phyloP scores from a whole-genome alignment of 2,797 vertebrate genomes.

The Pristis pectinata region DNA sequence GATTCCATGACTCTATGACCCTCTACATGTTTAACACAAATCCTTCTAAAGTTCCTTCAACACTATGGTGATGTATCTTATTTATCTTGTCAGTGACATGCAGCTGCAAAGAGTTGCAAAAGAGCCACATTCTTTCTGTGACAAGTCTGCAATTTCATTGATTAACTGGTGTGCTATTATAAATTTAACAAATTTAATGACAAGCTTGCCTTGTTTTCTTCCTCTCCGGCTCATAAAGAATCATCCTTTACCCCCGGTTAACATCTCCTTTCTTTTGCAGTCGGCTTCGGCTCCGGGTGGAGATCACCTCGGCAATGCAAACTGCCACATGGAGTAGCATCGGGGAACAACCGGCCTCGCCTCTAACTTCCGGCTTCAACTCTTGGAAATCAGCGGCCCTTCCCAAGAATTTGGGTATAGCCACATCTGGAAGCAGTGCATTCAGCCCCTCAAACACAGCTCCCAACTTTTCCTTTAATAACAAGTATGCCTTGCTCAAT shows the following conservation, averaged over 20 bases:
- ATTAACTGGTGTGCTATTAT: not conserved
- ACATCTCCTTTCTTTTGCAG: not conserved
- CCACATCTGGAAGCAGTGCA: not conserved
- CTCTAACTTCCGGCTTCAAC: not conserved
- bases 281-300: not conserved
- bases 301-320: constrained; percentile 17
- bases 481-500: constrained; percentile 28
- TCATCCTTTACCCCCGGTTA: not conserved
- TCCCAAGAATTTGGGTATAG: constrained; percentile 1
- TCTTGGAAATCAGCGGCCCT: constrained; percentile 10
- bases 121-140: not conserved
- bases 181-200: not conserved
- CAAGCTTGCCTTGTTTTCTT: not conserved
- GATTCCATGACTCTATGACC: too few relatives aligned
- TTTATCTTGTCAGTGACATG: not conserved
- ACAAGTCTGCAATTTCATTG: not conserved
- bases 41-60: not conserved
- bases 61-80: not conserved
- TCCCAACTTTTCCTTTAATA: not conserved
- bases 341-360: not conserved
- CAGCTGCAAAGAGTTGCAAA: not conserved
- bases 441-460: not conserved
- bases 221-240: not conserved
- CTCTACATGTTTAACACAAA: not conserved
- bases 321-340: constrained; percentile 34